Evolutionary conservation across 2,113 vertebrate species (phyloP), one percentile per base, ranked within the genome.

Genomic region (Boleophthalmus pectinirostris): DNA sequence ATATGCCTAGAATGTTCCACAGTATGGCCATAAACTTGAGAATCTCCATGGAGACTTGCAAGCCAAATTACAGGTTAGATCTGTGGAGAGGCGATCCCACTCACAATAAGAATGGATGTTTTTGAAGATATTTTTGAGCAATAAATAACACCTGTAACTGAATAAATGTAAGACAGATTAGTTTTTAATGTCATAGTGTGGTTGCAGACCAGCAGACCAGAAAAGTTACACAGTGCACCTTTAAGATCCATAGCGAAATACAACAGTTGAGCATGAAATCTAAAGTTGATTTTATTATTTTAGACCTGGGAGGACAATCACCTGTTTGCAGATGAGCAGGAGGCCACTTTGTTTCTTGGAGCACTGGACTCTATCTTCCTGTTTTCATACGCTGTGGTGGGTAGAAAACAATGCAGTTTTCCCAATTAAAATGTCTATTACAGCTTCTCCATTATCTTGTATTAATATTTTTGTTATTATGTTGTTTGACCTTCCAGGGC

Each of bases 381-480:
- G 72, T 97, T 98, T 90, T 96, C 97, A 5, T 99, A 99, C 20
- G 97, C 97, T n/a, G 87, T 96, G 95, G 97, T 99, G 87, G 94
- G 96, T 94, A 16, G 20, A 9, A 1, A 10, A 54, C 7, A 54
- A 10, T n/a, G 3, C 1, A 5, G 10, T 21, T 23, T 56, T 23
- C 23, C 1, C 54, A 56, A 56, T 20, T 13, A 23, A 56, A 56
- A 56, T 56, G 3, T 23, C 5, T 21, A 23, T 18, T 20, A 15
- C 7, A 63, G 18, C 58, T 25, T 2, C 1, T 15, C 11, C 25
- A 18, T 33, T 9, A 33, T 29, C 2, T 9, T 43, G 9, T 9
- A 29, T 23, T 18, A 18, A 7, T n/a, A n/a, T 10, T 25, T 56
- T 58, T 10, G 14, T 13, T 64, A 5, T n/a, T n/a, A 25, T 3